Evolutionary conservation across 2,113 vertebrate species (phyloP).

Genomic region (Rhipidura dahli): DNA sequence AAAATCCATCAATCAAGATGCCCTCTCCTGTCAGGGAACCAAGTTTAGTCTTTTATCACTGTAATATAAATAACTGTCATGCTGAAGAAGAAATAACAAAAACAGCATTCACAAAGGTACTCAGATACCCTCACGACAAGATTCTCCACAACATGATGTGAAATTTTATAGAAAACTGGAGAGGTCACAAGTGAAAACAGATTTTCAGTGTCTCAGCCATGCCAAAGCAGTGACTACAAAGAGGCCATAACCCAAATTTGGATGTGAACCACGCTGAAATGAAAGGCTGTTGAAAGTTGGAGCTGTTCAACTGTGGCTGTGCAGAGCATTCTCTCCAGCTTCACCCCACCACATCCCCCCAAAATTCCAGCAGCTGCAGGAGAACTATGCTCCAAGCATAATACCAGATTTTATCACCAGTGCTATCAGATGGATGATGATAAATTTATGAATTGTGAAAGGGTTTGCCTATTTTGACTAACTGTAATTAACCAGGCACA

Average conservation of each 20-base stretch:
- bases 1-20: slow-evolving; percentile 30
- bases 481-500: background rate
- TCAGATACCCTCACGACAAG: background rate
- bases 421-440: background rate
- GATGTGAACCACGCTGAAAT: background rate
- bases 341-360: background rate
- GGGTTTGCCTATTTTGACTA: background rate
- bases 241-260: background rate
- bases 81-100: background rate
- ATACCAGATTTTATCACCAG: background rate
- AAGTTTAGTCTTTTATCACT: background rate
- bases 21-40: slow-evolving; percentile 25
- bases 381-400: background rate
- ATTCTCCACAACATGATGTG: background rate
- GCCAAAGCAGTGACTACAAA: background rate
- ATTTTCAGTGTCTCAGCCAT: background rate
- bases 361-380: background rate
- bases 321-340: background rate
- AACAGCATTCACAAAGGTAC: background rate
- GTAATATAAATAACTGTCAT: slow-evolving; percentile 6
- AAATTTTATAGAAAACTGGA: background rate
- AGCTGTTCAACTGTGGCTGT: background rate
- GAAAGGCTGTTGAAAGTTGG: background rate
- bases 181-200: background rate
- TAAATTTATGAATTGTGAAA: background rate